Evolutionary conservation across 2,888 invertebrate genomes (phyloP).

Genomic region (Eilema sororculum): DNA sequence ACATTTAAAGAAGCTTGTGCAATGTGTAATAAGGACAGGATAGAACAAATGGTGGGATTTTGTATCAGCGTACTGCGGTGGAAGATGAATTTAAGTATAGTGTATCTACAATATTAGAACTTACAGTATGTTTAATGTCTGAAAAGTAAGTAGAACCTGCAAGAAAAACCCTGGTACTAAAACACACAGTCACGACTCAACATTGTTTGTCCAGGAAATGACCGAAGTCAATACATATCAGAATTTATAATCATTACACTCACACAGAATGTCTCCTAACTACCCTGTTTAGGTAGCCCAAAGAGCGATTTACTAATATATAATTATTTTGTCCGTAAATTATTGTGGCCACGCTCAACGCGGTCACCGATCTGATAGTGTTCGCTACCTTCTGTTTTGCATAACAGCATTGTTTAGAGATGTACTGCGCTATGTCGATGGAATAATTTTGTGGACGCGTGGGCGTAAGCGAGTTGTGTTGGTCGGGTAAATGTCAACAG

Average conservation of each 20-base stretch:
- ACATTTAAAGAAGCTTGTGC: not conserved
- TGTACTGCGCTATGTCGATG: constrained; percentile 32
- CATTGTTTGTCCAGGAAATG: not conserved
- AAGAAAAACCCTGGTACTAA: not conserved
- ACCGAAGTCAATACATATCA: not conserved
- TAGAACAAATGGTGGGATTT: not conserved
- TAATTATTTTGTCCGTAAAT: constrained; percentile 62
- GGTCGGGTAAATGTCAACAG: not conserved
- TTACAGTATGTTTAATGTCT: not conserved
- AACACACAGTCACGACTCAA: not conserved
- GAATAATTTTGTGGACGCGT: not conserved
- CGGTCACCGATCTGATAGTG: constrained; percentile 69
- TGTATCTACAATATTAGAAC: not conserved
- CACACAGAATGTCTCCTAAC: constrained; percentile 25
- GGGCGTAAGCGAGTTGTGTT: not conserved
- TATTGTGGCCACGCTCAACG: constrained; percentile 68
- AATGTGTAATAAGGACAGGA: not conserved
- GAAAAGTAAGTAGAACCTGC: not conserved
- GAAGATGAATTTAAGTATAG: not conserved
- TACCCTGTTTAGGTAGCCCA: constrained; percentile 26
- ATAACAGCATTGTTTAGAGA: constrained; percentile 69
- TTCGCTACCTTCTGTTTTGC: constrained; percentile 65
- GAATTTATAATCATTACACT: constrained; percentile 15
- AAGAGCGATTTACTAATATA: constrained; percentile 35
- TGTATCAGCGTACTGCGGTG: not conserved